Evolutionary conservation across 1,140 invertebrate species (phyloP), one percentile per base, ranked within the genome.

Genomic region (Drosophila willistoni): DNA sequence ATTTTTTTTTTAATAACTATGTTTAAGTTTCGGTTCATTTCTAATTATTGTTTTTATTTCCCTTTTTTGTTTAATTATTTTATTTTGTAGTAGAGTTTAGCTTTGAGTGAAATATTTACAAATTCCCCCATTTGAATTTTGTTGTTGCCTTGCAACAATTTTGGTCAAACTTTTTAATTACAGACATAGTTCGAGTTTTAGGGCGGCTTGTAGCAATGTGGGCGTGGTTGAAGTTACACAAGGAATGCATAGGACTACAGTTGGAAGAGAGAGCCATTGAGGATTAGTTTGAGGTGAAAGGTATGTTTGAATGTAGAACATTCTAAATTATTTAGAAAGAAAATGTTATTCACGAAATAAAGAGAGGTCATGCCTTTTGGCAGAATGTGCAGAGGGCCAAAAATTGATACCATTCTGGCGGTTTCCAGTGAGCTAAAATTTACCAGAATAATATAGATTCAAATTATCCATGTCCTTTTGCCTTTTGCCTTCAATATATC

Each of bases 151-250:
- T 67, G 41, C 42, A 47, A 51, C 47, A 12, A 44, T 47, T 71
- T 76, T 68, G 70, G 71, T 36, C 62, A 79, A 87, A 82, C 64
- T 82, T 85, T 86, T 79, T 85, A 85, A 87, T 85, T 87, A 82
- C 68, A 82, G 68, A 71, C 81, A 82, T 70, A 62, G 63, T 33
- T 39, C 66, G 73, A 42, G n/a, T 1, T 3, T 64, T 82, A 36
- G 3, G 14, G 14, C 2, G 44, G 7, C 14, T 57, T 57, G 3
- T 39, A 25, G 36, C 9, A n/a, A 19, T 14, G 17, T 17, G 33
- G 34, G 47, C 13, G 36, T n/a, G 60, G 55, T 47, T 19, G 44
- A 41, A 77, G 41, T 57, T 64, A 63, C 64, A 3, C 33, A 47
- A 44, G 62, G 25, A 68, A 14, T 57, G 55, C 56, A 63, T 34